Evolutionary conservation across 2,113 vertebrate species (phyloP), one percentile per base, ranked within the genome.

Genomic region (Uropsilus gracilis): DNA sequence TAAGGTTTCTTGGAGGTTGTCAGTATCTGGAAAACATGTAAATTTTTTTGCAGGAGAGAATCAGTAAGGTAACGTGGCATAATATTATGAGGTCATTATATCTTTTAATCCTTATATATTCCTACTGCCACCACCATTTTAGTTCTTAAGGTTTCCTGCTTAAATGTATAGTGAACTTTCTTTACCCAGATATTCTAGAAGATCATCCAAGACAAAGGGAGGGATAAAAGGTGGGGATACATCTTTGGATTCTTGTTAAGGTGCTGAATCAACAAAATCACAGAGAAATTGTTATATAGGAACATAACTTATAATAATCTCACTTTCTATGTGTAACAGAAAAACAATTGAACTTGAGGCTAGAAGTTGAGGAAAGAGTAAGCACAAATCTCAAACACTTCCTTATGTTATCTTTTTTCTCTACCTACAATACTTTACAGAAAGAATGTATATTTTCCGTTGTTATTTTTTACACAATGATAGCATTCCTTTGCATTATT

Each of bases 181-280:
- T 46, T 73, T 22, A 78, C 32, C 3, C 8, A 64, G 1, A 61
- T 12, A 63, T 50, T 89, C 46, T 26, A 64, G 17, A 78, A 12
- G 12, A 37, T 37, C 39, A n/a, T 6, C 37, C 28, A 73, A 14
- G 61, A 66, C 64, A 34, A 68, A 66, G 7, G 20, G 30, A 46
- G 16, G 16, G 37, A 34, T 48, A 1, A 3, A 50, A 1, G 2
- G 14, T 28, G n/a, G 3, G 3, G 14, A 16, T 32, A 69, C 3
- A 68, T 82, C 0, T 61, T 46, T 57, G 30, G 22, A 1, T 34
- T 24, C 26, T 63, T 20, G 84, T 55, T n/a, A 57, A 22, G 61
- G 4, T 26, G 37, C 8, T 48, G 17, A 85, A 12, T 5, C 6
- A 69, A 26, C 28, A 78, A 4, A 42, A 50, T 68, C 34, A n/a